Conservation (phyloP, 1,140 invertebrate genomes). For the Zaprionus africanus region DNA sequence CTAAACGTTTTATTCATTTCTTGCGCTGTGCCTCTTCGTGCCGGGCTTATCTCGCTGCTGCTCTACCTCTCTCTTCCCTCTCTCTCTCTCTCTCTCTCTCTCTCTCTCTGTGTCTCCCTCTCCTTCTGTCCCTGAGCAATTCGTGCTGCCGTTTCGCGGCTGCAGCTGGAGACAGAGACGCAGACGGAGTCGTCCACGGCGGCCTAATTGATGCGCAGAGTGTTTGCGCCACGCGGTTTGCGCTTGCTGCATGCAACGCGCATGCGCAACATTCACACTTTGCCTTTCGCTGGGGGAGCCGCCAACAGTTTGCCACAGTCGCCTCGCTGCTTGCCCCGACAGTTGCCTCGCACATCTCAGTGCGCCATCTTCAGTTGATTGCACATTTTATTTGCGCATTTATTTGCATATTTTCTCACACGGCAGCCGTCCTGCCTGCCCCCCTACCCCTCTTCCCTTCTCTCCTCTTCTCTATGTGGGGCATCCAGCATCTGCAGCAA, state of each 20-base stretch:
- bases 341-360: slow-evolving; percentile 35
- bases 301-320: slow-evolving; percentile 1
- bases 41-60: slow-evolving; percentile 1
- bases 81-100: slow-evolving; percentile 61
- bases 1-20: slow-evolving; percentile 80
- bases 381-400: slow-evolving; percentile 83
- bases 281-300: slow-evolving; percentile 34
- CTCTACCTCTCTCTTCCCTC: slow-evolving; percentile 42
- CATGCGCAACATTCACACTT: slow-evolving; percentile 83
- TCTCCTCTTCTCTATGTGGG: slow-evolving; percentile 2
- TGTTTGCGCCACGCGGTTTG: slow-evolving; percentile 46
- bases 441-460: slow-evolving; percentile 10
- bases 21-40: slow-evolving; percentile 47
- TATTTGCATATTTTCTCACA: slow-evolving; percentile 83
- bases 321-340: neutral
- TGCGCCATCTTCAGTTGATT: slow-evolving; percentile 76
- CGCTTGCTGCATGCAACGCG: slow-evolving; percentile 43
- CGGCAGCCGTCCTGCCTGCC: slow-evolving; percentile 37
- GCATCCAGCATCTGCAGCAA: slow-evolving; percentile 24
- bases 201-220: slow-evolving; percentile 78
- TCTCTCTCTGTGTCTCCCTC: slow-evolving; percentile 59
- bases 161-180: neutral
- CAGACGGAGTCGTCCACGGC: slow-evolving; percentile 44
- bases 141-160: slow-evolving; percentile 62
- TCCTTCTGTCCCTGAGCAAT: slow-evolving; percentile 47